A percentile compares a stretch with the other conserved stretches of the same genome.
phyloP scores from a whole-genome alignment of 2,888 invertebrate genomes.

The Heliothis peltigera region DNA sequence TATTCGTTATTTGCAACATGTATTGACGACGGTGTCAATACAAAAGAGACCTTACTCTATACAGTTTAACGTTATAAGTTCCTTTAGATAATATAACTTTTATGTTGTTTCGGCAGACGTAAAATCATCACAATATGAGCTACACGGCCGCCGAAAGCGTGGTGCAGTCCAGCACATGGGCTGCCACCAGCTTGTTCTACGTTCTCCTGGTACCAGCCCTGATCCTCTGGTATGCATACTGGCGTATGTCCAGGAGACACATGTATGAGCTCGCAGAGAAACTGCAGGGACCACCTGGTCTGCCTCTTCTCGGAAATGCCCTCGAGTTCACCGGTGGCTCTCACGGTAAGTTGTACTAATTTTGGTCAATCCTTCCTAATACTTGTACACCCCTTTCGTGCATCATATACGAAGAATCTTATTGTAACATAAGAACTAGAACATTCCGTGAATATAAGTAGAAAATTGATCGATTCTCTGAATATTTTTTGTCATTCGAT shows the following conservation, averaged over 20 bases:
- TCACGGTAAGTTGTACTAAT: conserved; percentile 88
- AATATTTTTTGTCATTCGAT: no score
- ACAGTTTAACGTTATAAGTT: no score
- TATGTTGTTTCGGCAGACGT: conserved; percentile 27
- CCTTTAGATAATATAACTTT: background rate
- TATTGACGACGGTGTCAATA: no score
- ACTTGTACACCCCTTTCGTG: conserved; percentile 9
- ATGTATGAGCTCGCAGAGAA: conserved; percentile 93
- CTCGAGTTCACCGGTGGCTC: conserved; percentile 93
- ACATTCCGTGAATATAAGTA: background rate
- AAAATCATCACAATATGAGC: conserved; percentile 73
- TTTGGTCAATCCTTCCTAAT: conserved; percentile 4
- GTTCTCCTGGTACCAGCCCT: conserved; percentile 93
- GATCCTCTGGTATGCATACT: conserved; percentile 93
- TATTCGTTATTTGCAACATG: no score
- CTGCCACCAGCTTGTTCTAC: conserved; percentile 92
- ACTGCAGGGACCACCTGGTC: conserved; percentile 93
- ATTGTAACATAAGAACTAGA: conserved; percentile 6
- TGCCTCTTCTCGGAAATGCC: conserved; percentile 94
- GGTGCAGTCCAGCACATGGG: conserved; percentile 84
- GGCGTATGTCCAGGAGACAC: conserved; percentile 93
- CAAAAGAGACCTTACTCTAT: no score
- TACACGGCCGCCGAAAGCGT: conserved; percentile 83
- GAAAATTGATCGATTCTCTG: no score
- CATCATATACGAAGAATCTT: no score